Evolutionary conservation across 2,797 vertebrate genomes (phyloP), one percentile per base, ranked within the genome.

Genomic region (Sebastes hubbsi): DNA sequence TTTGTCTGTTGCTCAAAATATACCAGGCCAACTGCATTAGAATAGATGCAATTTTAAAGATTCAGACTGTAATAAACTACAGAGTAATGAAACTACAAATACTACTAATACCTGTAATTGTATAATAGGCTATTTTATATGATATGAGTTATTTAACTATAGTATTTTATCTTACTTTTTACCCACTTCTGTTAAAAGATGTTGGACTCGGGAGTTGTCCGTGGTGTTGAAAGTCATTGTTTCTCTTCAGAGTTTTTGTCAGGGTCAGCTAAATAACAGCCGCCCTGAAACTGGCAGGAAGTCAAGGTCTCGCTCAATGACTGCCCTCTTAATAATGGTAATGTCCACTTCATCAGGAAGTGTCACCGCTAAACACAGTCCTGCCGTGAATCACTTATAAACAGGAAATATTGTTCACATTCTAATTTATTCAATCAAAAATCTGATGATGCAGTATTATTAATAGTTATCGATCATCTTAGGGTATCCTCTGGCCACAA

Each of bases 221-320:
- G 0, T 22, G 77, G 88, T 87, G 69, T 86, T 89, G 86, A 78
- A 80, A 63, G 20, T 66, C 27, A 54, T 54, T 60, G 18, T 71
- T 71, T 71, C 70, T 62, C 22, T 60, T n/a, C 25, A 60, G 38
- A 52, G 42, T 55, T 30, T 71, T 61, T 69, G 22, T 10, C 22
- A 54, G 64, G 58, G 9, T 70, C 34, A 52, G 24, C 36, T 16
- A 6, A 75, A 60, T 36, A 75, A 75, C 64, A 63, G 30, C 14
- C 1, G 18, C 6, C 29, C 27, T 34, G 54, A 25, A 67, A 32
- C 52, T 68, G 74, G 63, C 68, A 77, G 42, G 34, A 72, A 83
- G 56, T 66, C 71, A 67, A 75, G 42, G 42, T 70, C 24, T 54
- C 68, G 46, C 49, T 77, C 72, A 70, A 27, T 65, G 61, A 58